Evolutionary conservation across 2,888 invertebrate species (phyloP), one percentile per base, ranked within the genome.

Genomic region (Eretmocerus hayati): DNA sequence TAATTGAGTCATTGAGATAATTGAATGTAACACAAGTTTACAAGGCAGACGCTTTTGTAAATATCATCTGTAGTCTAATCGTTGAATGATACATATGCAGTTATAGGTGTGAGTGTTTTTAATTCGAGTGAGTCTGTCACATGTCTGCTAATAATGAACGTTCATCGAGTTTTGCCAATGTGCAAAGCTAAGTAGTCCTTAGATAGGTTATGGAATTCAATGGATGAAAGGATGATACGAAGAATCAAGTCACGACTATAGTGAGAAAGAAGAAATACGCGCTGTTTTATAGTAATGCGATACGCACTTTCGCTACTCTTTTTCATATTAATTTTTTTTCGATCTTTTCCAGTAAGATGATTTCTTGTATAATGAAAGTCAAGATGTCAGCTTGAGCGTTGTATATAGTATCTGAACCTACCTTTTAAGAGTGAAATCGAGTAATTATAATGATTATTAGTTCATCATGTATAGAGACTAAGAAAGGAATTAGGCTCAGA

Each of bases 351-450:
- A 50, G 21, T 54, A 54, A 48, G 46, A 44, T 51, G 54, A 44
- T 52, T 54, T 49, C 47, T 53, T 43, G 50, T 54, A 52, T 46
- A 31, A 59, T 55, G 55, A 56, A 46, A 50, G 54, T 57, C 56
- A 52, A 60, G 45, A 48, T 57, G 52, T 63, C 61, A 62, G 58
- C 57, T 58, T 66, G 67, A 67, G 64, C 65, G 62, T 65, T 71
- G 71, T 71, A 70, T 58, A 71, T 69, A 71, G 67, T 70, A 70
- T 61, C 67, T 69, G 69, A 64, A 68, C 67, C 57, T 69, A 69
- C 59, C 60, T 64, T 65, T 56, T 67, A 70, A 69, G 65, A 62
- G 44, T 63, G 60, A 65, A 54, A 58, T 61, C 48, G 67, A 67
- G 63, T 69, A 69, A 65, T 60, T 64, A 64, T 65, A 52, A 65